Base-by-base conservation (phyloP, 53 echinoderm and acorn worm species). In the Paracentrotus lividus region DNA sequence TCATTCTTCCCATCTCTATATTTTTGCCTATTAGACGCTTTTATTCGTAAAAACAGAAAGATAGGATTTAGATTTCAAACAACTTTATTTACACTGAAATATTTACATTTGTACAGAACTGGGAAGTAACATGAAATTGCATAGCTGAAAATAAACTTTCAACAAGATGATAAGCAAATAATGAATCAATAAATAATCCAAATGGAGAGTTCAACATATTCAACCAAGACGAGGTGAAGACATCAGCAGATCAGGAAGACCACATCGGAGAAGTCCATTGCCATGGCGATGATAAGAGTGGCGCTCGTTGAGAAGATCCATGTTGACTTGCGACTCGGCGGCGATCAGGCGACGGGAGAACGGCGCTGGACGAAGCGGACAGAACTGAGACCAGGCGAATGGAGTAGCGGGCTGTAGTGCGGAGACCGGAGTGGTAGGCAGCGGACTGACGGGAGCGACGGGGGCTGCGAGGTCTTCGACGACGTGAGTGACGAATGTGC, bases 161-260 rank as follows among this genome's bases (percentile, higher is more conserved):
- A 57, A 57, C 57, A 10, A 57, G 20, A 57, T 57, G 0, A 1
- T 57, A 77, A 43, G 78, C 43, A 77, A 77, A 43, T 42, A 77
- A 2, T 43, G 43, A 5, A 23, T 42, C 3, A 43, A 42, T 77
- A 77, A 77, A 8, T 0, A 31, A 27, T 10, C 27, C 64, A 10
- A 8, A 57, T 1, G 8, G 16, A 55, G 18, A 55, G 21, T 57
- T 18, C 16, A 15, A 20, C 5, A 49, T 49, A 57, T 8, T 20
- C 21, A 57, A 57, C 57, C 57, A 10, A 57, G 57, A 18, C 85
- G 85, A 49, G 85, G 85, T 27, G 85, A 49, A 51, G 85, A 27
- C 85, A 85, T 81, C 24, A 81, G 85, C 9, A 31, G 26, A 15
- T 27, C 85, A 2, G 49, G 51, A 49, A 85, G 34, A 51, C 26